phyloP scores from a whole-genome alignment of 2,888 invertebrate species.

The Chymomyza procnemis region DNA sequence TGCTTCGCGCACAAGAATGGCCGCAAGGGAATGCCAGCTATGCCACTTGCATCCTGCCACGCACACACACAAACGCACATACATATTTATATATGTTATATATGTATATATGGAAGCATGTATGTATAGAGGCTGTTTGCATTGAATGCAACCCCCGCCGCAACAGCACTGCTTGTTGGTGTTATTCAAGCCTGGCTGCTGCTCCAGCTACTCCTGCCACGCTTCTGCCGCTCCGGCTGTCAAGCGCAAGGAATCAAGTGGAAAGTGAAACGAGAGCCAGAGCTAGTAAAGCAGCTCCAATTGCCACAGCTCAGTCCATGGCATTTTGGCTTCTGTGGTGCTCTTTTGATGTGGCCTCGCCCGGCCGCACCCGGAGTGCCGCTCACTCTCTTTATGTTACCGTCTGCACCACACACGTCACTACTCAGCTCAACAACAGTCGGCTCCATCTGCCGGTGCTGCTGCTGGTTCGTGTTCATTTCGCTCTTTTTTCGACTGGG shows the following conservation, averaged over 20 bases:
- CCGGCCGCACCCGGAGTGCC: constrained; percentile 35
- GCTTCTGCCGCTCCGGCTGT: constrained; percentile 47
- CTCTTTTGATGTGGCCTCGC: constrained; percentile 72
- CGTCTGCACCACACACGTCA: neutral
- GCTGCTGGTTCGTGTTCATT: constrained; percentile 10
- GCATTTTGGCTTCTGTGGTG: constrained; percentile 32
- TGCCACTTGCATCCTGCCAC: constrained; percentile 52
- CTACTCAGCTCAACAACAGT: neutral
- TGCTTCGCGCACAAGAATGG: neutral
- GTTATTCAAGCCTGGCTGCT: neutral
- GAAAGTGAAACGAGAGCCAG: constrained; percentile 65
- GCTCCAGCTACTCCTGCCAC: neutral
- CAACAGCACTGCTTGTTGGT: neutral
- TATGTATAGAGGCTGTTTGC: constrained; percentile 11
- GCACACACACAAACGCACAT: neutral
- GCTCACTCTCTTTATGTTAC: neutral
- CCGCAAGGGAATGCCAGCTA: constrained; percentile 49
- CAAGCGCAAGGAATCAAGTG: constrained; percentile 72
- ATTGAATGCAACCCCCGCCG: constrained; percentile 35
- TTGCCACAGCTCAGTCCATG: neutral
- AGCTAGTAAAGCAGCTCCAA: constrained; percentile 15
- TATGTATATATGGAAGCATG: neutral
- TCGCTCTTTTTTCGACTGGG: constrained; percentile 58
- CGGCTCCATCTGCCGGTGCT: neutral
- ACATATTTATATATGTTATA: neutral